Evolutionary conservation across 2,113 vertebrate genomes (phyloP).

Genomic region (Gnathonemus longibarbis): DNA sequence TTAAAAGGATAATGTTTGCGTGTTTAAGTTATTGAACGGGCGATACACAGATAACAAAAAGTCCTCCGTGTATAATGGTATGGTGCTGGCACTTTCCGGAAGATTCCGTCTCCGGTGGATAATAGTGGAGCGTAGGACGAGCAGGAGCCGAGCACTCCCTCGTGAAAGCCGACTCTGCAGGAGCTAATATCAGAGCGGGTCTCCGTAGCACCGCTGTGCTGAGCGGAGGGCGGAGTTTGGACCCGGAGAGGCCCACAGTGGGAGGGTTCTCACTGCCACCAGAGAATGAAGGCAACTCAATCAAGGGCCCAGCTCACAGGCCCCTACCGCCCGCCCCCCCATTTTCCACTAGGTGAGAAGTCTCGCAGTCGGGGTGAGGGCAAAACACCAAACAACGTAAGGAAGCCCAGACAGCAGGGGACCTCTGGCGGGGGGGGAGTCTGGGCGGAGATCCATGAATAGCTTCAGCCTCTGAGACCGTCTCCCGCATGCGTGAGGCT

Average conservation of each 20-base stretch:
- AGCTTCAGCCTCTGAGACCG: background rate
- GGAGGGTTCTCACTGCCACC: constrained; percentile 37
- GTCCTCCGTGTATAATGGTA: background rate
- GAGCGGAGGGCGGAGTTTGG: background rate
- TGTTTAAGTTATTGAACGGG: constrained; percentile 20
- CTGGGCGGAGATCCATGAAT: background rate
- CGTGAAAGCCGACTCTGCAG: background rate
- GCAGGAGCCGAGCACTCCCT: background rate
- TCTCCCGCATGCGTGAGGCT: background rate
- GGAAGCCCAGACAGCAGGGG: constrained; percentile 12
- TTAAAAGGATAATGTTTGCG: constrained; percentile 37
- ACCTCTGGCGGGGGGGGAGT: background rate
- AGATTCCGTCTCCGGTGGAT: background rate
- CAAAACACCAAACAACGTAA: background rate
- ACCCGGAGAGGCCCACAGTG: background rate
- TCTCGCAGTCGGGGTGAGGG: background rate
- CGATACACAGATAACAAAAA: background rate
- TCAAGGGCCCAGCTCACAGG: constrained; percentile 32
- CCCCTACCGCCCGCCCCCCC: background rate
- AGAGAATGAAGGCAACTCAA: constrained; percentile 35
- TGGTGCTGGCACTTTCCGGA: background rate
- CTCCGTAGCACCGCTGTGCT: background rate
- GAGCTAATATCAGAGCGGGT: constrained; percentile 12
- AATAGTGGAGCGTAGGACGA: constrained; percentile 6
- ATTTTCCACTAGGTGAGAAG: constrained; percentile 12